Percentiles rank a stretch among this genome's conserved stretches.
phyloP scores from a whole-genome alignment of 2,888 invertebrate genomes.

The Melanchra persicariae region DNA sequence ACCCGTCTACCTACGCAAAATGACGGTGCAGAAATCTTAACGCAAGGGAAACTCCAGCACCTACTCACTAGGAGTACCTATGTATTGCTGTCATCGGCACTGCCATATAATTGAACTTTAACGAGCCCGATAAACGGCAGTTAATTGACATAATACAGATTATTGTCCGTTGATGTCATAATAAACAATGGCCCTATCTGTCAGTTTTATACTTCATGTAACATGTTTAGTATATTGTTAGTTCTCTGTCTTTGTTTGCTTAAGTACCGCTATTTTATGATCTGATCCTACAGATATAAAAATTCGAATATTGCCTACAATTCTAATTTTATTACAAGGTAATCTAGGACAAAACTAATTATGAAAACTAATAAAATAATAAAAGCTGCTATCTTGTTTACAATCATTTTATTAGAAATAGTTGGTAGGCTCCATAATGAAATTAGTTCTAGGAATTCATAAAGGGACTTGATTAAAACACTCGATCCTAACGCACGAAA shows the following conservation, averaged over 20 bases:
- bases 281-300: background rate
- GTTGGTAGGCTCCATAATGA: background rate
- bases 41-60: conserved; percentile 12
- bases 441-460: conserved; percentile 28
- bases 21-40: conserved; percentile 9
- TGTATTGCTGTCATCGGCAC: conserved; percentile 9
- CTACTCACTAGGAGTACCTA: conserved; percentile 8
- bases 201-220: background rate
- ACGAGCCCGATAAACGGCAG: conserved; percentile 60
- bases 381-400: background rate
- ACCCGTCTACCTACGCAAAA: background rate
- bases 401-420: background rate
- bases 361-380: conserved; percentile 22
- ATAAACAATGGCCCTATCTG: conserved; percentile 39
- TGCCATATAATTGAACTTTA: conserved; percentile 61
- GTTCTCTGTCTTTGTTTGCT: background rate
- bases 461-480: conserved; percentile 21
- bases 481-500: background rate
- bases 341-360: conserved; percentile 12
- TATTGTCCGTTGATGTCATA: conserved; percentile 56
- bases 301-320: background rate
- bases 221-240: conserved; percentile 8
- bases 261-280: background rate
- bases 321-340: conserved; percentile 6
- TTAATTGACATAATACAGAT: conserved; percentile 60